Evolutionary conservation across 2,113 vertebrate species (phyloP).

Genomic region (Brachionichthys hirsutus): DNA sequence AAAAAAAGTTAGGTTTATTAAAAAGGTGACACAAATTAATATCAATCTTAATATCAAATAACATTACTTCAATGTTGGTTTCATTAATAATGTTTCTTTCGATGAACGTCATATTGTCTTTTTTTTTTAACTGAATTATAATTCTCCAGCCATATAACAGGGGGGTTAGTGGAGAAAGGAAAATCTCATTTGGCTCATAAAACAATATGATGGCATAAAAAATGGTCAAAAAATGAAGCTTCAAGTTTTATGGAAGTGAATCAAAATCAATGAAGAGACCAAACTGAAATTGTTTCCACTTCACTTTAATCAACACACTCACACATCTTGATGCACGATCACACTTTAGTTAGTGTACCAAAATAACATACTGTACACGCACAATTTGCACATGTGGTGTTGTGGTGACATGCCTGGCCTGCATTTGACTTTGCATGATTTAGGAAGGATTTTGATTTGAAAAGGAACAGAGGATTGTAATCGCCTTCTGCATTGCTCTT

Average conservation of each 20-base stretch:
- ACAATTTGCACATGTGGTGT: slow-evolving; percentile 53
- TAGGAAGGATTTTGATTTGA: slow-evolving; percentile 27
- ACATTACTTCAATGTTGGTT: no score
- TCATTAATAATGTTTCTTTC: no score
- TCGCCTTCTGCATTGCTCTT: slow-evolving; percentile 38
- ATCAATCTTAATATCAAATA: no score
- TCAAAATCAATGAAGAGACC: slow-evolving; percentile 5
- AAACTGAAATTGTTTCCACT: slow-evolving; percentile 34
- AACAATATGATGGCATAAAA: neutral
- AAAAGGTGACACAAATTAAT: no score
- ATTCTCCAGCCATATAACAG: no score
- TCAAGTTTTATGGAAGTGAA: neutral
- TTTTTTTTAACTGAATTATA: no score
- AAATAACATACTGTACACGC: slow-evolving; percentile 69
- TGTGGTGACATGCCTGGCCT: slow-evolving; percentile 41
- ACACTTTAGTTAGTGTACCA: slow-evolving; percentile 63
- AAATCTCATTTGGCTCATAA: no score
- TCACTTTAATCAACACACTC: slow-evolving; percentile 70
- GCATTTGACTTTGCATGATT: slow-evolving; percentile 32
- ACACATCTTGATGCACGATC: slow-evolving; percentile 53
- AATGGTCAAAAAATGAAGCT: neutral
- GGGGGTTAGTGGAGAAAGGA: no score
- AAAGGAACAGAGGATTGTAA: slow-evolving; percentile 34
- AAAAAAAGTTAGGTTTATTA: no score
- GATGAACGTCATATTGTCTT: no score